Evolutionary conservation across 2,888 invertebrate genomes (phyloP).

Genomic region (Agonopterix subpropinquella): DNA sequence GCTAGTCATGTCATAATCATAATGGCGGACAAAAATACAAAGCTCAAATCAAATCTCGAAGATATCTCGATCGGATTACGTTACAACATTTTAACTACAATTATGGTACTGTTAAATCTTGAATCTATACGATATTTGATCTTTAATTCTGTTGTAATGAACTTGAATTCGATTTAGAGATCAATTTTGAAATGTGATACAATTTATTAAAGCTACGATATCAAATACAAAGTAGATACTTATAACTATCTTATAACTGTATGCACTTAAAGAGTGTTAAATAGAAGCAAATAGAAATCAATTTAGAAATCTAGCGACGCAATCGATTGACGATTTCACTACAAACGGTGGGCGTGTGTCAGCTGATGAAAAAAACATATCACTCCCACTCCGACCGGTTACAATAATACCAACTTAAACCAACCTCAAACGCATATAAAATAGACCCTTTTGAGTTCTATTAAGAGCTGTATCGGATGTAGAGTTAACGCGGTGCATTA

Average conservation of each 20-base stretch:
- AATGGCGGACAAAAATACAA: constrained; percentile 61
- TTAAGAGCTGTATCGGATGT: constrained; percentile 34
- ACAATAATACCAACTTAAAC: constrained; percentile 36
- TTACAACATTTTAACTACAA: constrained; percentile 65
- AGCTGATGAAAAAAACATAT: constrained; percentile 63
- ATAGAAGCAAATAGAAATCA: constrained; percentile 19
- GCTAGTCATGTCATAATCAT: constrained; percentile 65
- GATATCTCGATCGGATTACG: constrained; percentile 67
- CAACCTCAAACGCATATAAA: constrained; percentile 16
- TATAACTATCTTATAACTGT: not conserved
- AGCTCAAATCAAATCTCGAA: constrained; percentile 56
- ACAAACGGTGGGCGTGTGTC: constrained; percentile 64
- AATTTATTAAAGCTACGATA: not conserved
- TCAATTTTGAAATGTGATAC: constrained; percentile 3
- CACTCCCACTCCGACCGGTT: constrained; percentile 68
- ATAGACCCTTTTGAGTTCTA: constrained; percentile 31
- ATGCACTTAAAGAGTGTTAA: not conserved
- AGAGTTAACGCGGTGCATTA: constrained; percentile 35
- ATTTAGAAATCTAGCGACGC: constrained; percentile 46
- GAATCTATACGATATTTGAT: constrained; percentile 29
- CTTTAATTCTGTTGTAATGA: constrained; percentile 32
- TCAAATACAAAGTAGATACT: not conserved
- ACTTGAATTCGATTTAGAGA: constrained; percentile 42
- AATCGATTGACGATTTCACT: constrained; percentile 50
- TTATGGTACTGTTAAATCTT: constrained; percentile 54